phyloP scores from a whole-genome alignment of 2,113 vertebrate species.

The Euleptes europaea region DNA sequence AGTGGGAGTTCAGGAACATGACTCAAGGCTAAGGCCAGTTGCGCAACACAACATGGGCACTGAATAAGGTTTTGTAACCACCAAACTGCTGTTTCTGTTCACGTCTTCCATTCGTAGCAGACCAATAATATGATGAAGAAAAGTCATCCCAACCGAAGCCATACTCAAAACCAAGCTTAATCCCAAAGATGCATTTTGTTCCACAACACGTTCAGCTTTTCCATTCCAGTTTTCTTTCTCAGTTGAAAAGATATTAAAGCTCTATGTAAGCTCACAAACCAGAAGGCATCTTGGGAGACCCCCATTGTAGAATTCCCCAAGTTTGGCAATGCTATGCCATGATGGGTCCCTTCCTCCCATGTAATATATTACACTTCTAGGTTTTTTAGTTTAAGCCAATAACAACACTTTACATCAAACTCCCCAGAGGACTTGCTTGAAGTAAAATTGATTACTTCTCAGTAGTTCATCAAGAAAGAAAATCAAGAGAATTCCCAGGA shows the following conservation, averaged over 20 bases:
- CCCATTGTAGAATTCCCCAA: rapidly evolving
- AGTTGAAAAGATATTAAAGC: rapidly evolving
- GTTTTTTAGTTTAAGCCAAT: slow-evolving; percentile 46
- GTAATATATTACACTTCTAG: slow-evolving; percentile 32
- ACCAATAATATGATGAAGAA: not conserved
- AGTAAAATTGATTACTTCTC: slow-evolving; percentile 63
- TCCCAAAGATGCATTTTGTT: not conserved
- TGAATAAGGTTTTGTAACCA: not conserved
- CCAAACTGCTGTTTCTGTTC: not conserved
- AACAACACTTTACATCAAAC: slow-evolving; percentile 69
- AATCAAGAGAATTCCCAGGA: slow-evolving; percentile 59
- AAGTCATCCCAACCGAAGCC: not conserved
- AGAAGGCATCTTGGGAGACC: rapidly evolving
- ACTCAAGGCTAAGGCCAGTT: not conserved
- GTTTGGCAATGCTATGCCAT: rapidly evolving
- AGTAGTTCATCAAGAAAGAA: slow-evolving; percentile 62
- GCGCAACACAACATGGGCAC: not conserved
- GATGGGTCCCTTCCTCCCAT: slow-evolving; percentile 17
- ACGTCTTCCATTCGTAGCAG: not conserved
- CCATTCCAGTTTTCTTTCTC: not conserved
- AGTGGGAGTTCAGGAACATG: not conserved
- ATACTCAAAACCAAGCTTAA: not conserved
- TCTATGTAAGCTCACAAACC: not conserved
- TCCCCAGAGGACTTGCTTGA: slow-evolving; percentile 47
- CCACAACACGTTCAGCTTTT: not conserved